A percentile compares a stretch with the other conserved stretches of the same genome.
Conservation (phyloP, 2,797 vertebrate genomes). For the Lagodon rhomboides region DNA sequence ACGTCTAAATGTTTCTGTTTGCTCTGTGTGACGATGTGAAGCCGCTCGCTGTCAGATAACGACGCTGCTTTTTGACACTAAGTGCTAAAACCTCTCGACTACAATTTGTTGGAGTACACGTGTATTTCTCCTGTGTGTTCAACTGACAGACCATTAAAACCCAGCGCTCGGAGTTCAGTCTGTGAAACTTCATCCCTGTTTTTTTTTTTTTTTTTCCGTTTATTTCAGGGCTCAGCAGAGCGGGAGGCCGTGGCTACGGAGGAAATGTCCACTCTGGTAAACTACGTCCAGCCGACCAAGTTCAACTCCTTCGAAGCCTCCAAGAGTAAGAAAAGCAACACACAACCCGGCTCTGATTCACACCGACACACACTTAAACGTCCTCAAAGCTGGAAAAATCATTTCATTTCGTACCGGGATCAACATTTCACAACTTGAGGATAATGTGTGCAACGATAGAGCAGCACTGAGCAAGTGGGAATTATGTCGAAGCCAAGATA, state of each 20-base stretch:
- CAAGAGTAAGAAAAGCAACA: constrained; percentile 91
- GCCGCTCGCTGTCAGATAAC: neutral
- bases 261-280: constrained; percentile 99
- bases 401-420: neutral
- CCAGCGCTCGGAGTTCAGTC: neutral
- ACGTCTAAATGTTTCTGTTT: neutral
- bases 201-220: constrained; percentile 17
- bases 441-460: neutral
- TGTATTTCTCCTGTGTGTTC: neutral
- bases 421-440: neutral
- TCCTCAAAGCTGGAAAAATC: constrained; percentile 3
- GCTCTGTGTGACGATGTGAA: neutral
- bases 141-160: neutral
- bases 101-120: neutral
- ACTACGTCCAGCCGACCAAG: constrained; percentile 98
- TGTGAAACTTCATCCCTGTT: neutral
- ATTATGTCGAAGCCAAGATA: constrained; percentile 11
- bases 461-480: neutral
- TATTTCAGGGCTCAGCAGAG: constrained; percentile 92
- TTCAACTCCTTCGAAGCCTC: constrained; percentile 97
- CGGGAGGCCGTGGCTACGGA: constrained; percentile 96
- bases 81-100: neutral
- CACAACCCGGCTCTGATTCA: neutral
- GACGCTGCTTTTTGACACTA: neutral
- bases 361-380: too few relatives aligned